Evolutionary conservation across 2,113 vertebrate genomes (phyloP).

Genomic region (Microcebus tavaratra): DNA sequence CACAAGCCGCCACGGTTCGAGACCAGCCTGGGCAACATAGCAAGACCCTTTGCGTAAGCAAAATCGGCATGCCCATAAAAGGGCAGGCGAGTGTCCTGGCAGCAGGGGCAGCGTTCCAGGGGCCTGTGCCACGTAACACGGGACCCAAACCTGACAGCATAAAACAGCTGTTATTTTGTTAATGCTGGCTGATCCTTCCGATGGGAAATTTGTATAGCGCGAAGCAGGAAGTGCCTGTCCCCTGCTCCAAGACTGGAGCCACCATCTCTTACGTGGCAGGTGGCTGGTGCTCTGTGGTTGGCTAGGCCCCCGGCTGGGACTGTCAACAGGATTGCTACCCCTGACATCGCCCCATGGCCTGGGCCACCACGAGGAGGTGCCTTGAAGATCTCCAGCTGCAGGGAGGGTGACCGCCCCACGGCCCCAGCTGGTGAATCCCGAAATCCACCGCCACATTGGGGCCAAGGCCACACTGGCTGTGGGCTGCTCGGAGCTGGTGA

Average conservation of each 20-base stretch:
- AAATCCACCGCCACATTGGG: neutral
- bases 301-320: too few species aligned
- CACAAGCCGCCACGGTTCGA: neutral
- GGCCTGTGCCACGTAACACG: accelerated
- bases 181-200: too few species aligned
- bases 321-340: accelerated
- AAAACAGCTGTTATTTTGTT: neutral
- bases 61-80: neutral
- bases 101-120: neutral
- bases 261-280: accelerated
- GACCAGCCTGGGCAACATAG: too few species aligned
- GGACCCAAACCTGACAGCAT: neutral
- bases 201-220: neutral
- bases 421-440: neutral
- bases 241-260: neutral
- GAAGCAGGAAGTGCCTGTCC: neutral
- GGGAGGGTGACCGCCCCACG: neutral
- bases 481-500: neutral
- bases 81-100: accelerated
- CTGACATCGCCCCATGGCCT: neutral
- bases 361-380: neutral
- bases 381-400: neutral
- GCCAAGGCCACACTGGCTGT: accelerated
- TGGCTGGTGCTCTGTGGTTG: accelerated
- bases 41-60: neutral